These are phyloP conservation scores for Melospiza melodia DNA, from an alignment of 2,113 vertebrate genomes.

Conservation along the genomic window DNA sequence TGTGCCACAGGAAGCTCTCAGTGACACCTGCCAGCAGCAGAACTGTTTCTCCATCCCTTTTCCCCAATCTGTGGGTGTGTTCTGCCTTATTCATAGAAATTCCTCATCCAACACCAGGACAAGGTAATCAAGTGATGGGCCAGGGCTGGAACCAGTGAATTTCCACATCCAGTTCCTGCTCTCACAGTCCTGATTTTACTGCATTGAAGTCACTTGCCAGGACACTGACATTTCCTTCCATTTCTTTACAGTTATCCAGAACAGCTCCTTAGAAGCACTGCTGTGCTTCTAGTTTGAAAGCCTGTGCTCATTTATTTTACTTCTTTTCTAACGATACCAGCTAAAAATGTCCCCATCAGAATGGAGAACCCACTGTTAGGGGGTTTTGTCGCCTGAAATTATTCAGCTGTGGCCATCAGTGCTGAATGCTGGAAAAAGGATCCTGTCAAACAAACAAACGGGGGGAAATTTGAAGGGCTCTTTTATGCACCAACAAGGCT, in stretches of 20 bases:
- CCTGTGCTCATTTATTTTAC: background rate
- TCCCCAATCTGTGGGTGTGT: fast-evolving
- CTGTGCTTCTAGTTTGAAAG: background rate
- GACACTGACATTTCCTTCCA: background rate
- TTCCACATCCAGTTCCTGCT: background rate
- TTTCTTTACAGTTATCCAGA: background rate
- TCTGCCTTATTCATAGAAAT: background rate
- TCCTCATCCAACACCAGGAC: background rate
- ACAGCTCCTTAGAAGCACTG: background rate
- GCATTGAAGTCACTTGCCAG: background rate
- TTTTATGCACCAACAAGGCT: background rate
- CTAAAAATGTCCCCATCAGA: background rate
- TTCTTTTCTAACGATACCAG: background rate
- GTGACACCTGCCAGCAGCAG: background rate
- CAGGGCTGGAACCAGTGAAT: background rate
- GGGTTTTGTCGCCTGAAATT: background rate
- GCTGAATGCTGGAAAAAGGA: background rate
- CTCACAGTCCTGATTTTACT: background rate
- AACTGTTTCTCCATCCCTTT: background rate
- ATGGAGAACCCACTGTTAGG: background rate
- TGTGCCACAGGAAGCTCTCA: background rate
- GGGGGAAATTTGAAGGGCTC: background rate
- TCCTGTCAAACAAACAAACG: background rate
- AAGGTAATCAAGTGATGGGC: background rate
- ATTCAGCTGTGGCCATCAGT: background rate